Base-by-base conservation (phyloP, 2,113 vertebrate species). In the Heterotilapia buettikoferi region DNA sequence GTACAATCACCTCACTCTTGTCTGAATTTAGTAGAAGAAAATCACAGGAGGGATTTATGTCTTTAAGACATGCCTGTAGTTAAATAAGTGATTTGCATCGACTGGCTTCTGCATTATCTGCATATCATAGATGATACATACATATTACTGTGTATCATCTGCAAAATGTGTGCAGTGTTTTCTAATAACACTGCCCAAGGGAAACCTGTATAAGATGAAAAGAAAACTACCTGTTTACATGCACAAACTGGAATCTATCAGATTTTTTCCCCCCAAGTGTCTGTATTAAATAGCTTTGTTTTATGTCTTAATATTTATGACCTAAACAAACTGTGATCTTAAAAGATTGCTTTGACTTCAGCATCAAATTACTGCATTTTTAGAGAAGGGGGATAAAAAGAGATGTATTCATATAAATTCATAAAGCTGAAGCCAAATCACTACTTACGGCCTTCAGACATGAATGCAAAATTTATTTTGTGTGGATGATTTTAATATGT, bases 211-310 rank as follows among this genome's bases (percentile, higher is more conserved):
- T 68, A 2, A 68, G 11, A 21, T 68, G 11, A 68, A 40, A 68
- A 21, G n/a, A 68, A 40, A 38, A 40, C 36, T n/a, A 66, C 61
- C 31, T 21, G 11, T 68, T 68, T 68, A 68, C 63, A 68, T 14
- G 36, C 63, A 21, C 33, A 68, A 40, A 68, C 3, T 2, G 63
- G 19, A 68, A 68, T 21, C 19, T 68, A 38, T 68, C 33, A 38
- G 19, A 63, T 61, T 16, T 56, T 4, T 2, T 0, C 0, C n/a
- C 21, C 24, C 26, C 3, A 61, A 38, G 33, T 68, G 33, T 68
- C 3, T 14, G 19, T 21, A 40, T 68, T 68, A 68, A 68, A 68
- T 38, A 21, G 63, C 11, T 68, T 5, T 68, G 33, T 68, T 38
- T 68, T 1, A 38, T 68, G 33, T 2, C 33, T 38, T 40, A 68